These are phyloP conservation scores for Mactromeris polynyma DNA, from an alignment of 2,888 invertebrate genomes.

Conservation along the genomic window DNA sequence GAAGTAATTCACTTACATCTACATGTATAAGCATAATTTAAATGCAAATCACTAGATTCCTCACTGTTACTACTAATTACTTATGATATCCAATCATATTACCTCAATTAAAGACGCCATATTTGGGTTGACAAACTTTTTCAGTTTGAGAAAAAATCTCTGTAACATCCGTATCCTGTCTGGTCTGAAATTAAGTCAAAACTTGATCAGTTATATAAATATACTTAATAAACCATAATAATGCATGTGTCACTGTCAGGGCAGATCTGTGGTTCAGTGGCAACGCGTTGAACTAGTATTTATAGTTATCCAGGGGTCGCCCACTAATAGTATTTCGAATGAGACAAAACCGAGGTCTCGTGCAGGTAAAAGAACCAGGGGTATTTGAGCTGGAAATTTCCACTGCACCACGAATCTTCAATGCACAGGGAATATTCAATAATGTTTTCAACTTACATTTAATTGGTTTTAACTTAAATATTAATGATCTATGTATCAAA, in stretches of 20 bases:
- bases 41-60: background rate
- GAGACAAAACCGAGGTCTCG: too few species aligned
- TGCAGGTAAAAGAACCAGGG: too few species aligned
- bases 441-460: too few species aligned
- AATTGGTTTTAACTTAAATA: too few species aligned
- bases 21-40: background rate
- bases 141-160: slow-evolving; percentile 2
- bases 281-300: background rate
- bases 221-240: background rate
- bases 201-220: background rate
- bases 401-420: too few species aligned
- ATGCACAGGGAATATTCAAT: too few species aligned
- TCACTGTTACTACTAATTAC: background rate
- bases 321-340: background rate
- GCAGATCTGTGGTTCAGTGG: background rate
- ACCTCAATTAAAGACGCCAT: slow-evolving; percentile 32
- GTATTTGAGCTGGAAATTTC: too few species aligned
- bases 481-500: too few species aligned
- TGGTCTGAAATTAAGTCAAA: background rate
- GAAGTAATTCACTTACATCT: too few species aligned
- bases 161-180: slow-evolving; percentile 22
- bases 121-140: background rate
- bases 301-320: background rate
- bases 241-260: background rate
- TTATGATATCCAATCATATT: background rate